phyloP scores from a whole-genome alignment of 2,113 vertebrate species.

The Alexandromys fortis region DNA sequence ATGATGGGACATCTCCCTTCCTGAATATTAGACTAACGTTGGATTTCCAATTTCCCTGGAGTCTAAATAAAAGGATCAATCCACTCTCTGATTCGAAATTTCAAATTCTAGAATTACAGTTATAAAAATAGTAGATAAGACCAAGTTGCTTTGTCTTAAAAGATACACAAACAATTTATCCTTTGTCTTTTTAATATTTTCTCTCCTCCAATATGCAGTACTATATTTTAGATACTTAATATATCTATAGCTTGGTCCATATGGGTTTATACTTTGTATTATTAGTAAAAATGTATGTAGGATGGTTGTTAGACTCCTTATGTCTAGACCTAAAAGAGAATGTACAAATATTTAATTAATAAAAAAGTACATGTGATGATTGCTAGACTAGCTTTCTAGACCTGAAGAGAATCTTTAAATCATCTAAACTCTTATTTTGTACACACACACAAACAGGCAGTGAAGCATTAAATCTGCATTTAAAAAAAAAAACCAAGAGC shows the following conservation, averaged over 20 bases:
- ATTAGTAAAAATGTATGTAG: not conserved
- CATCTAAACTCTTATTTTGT: slow-evolving; percentile 34
- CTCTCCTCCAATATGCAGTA: not conserved
- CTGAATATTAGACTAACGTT: not conserved
- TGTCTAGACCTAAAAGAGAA: not conserved
- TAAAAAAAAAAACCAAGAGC: not conserved
- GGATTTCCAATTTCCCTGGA: not conserved
- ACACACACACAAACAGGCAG: not conserved
- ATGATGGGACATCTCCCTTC: not conserved
- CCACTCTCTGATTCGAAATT: not conserved
- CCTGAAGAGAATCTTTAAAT: not conserved
- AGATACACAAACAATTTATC: not conserved
- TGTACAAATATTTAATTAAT: slow-evolving; percentile 29
- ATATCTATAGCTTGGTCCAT: slow-evolving; percentile 41
- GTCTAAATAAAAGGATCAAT: not conserved
- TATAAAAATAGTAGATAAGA: slow-evolving; percentile 9
- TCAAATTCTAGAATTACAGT: not conserved
- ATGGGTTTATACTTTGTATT: not conserved
- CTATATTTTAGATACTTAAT: not conserved
- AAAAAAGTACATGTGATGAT: not conserved
- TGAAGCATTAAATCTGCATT: not conserved
- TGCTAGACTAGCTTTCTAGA: not conserved
- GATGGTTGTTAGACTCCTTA: slow-evolving; percentile 26
- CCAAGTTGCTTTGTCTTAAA: not conserved
- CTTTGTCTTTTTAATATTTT: not conserved